Percentiles rank a stretch among this genome's conserved stretches.
Conservation (phyloP, 2,113 vertebrate genomes). For the Empidonax traillii region DNA sequence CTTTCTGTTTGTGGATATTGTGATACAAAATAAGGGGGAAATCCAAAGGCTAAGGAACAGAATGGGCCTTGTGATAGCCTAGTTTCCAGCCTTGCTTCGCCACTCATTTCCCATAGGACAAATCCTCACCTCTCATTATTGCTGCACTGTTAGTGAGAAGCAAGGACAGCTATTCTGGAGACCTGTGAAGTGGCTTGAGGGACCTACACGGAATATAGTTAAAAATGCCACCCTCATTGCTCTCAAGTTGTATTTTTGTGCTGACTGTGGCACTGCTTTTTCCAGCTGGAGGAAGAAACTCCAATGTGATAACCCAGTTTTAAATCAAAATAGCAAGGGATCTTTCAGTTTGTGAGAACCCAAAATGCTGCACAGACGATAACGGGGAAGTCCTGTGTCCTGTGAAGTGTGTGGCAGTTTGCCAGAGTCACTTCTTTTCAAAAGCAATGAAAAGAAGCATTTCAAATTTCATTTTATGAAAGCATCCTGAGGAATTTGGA, state of each 20-base stretch:
- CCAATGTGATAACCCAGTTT: background rate
- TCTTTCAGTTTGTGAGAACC: background rate
- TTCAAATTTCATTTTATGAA: background rate
- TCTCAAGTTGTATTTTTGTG: background rate
- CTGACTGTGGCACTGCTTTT: background rate
- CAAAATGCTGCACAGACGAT: background rate
- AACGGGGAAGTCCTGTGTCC: background rate
- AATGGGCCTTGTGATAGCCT: background rate
- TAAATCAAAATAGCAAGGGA: background rate
- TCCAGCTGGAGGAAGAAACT: background rate
- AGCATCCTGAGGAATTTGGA: background rate
- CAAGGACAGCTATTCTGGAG: background rate
- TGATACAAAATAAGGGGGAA: background rate
- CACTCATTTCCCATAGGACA: background rate
- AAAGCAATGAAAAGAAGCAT: background rate
- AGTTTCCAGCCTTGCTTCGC: background rate
- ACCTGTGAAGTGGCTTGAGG: background rate
- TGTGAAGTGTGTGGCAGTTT: background rate
- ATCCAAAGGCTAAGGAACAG: background rate
- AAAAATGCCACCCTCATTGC: background rate
- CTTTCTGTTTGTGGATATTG: background rate
- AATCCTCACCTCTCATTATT: background rate
- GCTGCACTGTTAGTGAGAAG: background rate
- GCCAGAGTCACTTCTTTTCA: background rate
- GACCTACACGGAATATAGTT: accelerated